Base-by-base conservation (phyloP, 2,888 invertebrate genomes). In the Idaea aversata region DNA sequence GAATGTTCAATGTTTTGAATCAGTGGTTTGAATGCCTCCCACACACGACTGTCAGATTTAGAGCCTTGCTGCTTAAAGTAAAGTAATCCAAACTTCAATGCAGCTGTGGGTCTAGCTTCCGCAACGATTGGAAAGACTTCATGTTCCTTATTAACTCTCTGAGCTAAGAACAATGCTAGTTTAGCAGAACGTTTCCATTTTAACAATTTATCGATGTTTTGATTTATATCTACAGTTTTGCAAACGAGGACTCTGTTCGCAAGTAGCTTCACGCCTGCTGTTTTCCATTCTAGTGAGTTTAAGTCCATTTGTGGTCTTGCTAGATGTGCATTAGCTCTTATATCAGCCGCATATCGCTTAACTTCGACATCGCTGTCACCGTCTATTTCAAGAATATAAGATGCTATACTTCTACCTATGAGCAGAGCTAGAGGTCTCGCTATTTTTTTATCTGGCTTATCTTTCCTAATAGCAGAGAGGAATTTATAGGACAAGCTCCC, bases 211-310 rank as follows among this genome's bases (percentile, higher is more conserved):
- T 71, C 65, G 15, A 81, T 67, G 57, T 79, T 66, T 0, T 64
- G 63, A 15, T 78, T 73, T 25, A 78, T 67, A 15, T 81, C 75
- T 0, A 59, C 65, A 10, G 63, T 63, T 38, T 77, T 79, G 63
- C 83, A 83, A 34, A 73, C 70, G 10, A 79, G 65, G 3, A 80
- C 70, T 61, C 70, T 79, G 65, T 83, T 85, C 0, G 82, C 80
- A 3, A 87, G 65, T n/a, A 83, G 81, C 67, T 86, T 86, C 3
- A 80, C 79, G 34, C 88, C 86, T n/a, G 77, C 62, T 57, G 68
- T 61, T 16, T 70, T 70, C 83, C 84, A 85, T n/a, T 80, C 78
- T n/a, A 77, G 66, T 4, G 66, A 63, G 1, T 77, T 69, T 4
- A 85, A 72, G 59, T 85, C 75, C 2, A 84, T 62, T 16, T 67